Percentiles rank a stretch among this genome's conserved stretches.
Conservation (phyloP, 1,140 invertebrate species). For the Medauroidea extradentata region DNA sequence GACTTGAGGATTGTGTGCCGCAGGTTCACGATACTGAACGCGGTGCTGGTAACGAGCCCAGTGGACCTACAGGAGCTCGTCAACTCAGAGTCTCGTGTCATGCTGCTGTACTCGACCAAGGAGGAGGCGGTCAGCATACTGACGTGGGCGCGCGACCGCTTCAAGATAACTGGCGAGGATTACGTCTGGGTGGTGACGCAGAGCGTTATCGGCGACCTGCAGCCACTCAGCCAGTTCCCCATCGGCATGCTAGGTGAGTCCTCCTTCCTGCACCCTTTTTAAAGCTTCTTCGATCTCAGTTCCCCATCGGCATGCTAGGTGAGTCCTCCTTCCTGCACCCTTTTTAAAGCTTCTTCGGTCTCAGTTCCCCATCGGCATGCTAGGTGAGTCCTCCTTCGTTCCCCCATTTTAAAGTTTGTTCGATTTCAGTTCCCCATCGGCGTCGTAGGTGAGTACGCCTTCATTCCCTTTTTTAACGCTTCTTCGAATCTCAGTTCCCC, state of each 20-base stretch:
- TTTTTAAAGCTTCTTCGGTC: too few relatives aligned
- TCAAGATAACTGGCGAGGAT: conserved; percentile 87
- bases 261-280: background rate
- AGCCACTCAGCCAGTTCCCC: conserved; percentile 79
- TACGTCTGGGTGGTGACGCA: conserved; percentile 98
- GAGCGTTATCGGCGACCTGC: conserved; percentile 76
- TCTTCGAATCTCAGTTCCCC: too few relatives aligned
- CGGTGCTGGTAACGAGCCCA: conserved; percentile 69
- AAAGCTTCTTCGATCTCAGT: too few relatives aligned
- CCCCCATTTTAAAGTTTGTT: too few relatives aligned
- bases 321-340: conserved; percentile 37
- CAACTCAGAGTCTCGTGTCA: conserved; percentile 87
- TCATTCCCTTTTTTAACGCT: background rate
- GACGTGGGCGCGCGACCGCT: conserved; percentile 62
- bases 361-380: conserved; percentile 89
- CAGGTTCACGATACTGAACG: conserved; percentile 76
- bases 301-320: conserved; percentile 92
- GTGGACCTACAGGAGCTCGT: conserved; percentile 67
- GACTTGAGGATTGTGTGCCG: background rate
- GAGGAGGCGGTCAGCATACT: conserved; percentile 84
- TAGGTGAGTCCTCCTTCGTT: conserved; percentile 60
- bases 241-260: conserved; percentile 87
- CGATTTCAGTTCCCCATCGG: conserved; percentile 90
- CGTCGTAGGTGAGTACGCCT: conserved; percentile 73
- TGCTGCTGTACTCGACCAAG: conserved; percentile 86